These are phyloP conservation scores for Stictonetta naevosa DNA, from an alignment of 2,113 vertebrate genomes.

Conservation along the genomic window DNA sequence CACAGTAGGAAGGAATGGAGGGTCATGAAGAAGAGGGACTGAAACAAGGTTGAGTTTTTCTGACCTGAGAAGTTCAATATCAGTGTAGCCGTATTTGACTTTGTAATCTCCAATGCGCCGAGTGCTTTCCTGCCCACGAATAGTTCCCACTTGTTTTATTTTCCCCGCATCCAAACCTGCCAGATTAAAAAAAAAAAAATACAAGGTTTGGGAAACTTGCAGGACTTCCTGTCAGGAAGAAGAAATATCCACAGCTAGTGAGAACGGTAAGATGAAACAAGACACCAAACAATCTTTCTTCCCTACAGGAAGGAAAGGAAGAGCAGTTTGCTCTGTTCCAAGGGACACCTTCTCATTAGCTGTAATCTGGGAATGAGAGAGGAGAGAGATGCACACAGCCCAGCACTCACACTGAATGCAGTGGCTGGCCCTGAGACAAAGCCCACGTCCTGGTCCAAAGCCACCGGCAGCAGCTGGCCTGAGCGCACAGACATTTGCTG, in stretches of 20 bases:
- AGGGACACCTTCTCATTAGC: background rate
- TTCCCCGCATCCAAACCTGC: constrained; percentile 90
- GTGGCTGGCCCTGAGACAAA: background rate
- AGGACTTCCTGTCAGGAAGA: background rate
- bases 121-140: constrained; percentile 93
- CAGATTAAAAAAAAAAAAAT: background rate
- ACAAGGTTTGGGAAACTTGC: background rate
- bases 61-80: constrained; percentile 94
- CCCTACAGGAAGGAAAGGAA: background rate
- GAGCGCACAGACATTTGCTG: rapidly evolving
- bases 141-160: constrained; percentile 88
- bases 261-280: background rate
- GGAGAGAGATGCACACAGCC: background rate
- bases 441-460: background rate
- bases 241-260: background rate
- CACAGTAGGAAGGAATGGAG: background rate
- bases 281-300: too few species aligned
- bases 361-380: background rate
- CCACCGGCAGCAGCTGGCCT: background rate
- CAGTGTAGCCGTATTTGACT: constrained; percentile 93
- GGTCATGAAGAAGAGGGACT: background rate
- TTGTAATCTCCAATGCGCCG: constrained; percentile 95
- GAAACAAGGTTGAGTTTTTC: constrained; percentile 24
- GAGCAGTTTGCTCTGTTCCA: background rate
- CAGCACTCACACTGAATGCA: background rate